A percentile compares a stretch with the other conserved stretches of the same genome.
phyloP scores from a whole-genome alignment of 2,113 vertebrate species.

The Perccottus glenii region DNA sequence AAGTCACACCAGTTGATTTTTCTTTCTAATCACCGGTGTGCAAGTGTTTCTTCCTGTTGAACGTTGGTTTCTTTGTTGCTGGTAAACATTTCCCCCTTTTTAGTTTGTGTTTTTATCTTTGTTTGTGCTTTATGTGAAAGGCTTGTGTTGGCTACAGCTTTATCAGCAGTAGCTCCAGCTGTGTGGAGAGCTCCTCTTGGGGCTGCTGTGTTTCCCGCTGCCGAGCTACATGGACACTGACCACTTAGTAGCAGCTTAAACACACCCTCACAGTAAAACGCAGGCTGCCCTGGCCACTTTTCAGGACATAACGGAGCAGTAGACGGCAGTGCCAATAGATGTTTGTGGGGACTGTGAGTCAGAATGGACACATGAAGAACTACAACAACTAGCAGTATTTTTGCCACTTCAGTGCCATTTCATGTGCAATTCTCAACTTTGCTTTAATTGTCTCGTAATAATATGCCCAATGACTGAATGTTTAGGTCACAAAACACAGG shows the following conservation, averaged over 20 bases:
- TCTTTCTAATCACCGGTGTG: conserved; percentile 30
- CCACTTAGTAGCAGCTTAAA: conserved; percentile 39
- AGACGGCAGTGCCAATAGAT: conserved; percentile 28
- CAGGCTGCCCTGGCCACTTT: conserved; percentile 27
- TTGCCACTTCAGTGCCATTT: background rate
- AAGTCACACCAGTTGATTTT: conserved; percentile 13
- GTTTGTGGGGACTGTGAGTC: conserved; percentile 16
- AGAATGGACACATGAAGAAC: background rate
- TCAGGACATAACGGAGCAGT: conserved; percentile 18
- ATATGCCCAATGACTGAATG: conserved; percentile 26
- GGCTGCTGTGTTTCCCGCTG: conserved; percentile 25
- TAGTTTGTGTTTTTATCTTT: conserved; percentile 32
- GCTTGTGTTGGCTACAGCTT: conserved; percentile 56
- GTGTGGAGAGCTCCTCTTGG: conserved; percentile 54
- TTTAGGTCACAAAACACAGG: conserved; percentile 11
- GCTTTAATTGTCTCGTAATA: conserved; percentile 35
- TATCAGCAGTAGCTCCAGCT: conserved; percentile 61
- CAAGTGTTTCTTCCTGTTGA: conserved; percentile 21
- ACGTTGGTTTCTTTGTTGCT: background rate
- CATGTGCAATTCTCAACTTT: conserved; percentile 25
- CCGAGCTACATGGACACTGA: conserved; percentile 18
- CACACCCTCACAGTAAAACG: conserved; percentile 19
- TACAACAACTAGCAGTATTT: background rate
- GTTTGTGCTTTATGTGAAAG: conserved; percentile 28
- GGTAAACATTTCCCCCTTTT: conserved; percentile 9